These are phyloP conservation scores for Struthio camelus DNA, from an alignment of 2,113 vertebrate species.

Conservation along the genomic window DNA sequence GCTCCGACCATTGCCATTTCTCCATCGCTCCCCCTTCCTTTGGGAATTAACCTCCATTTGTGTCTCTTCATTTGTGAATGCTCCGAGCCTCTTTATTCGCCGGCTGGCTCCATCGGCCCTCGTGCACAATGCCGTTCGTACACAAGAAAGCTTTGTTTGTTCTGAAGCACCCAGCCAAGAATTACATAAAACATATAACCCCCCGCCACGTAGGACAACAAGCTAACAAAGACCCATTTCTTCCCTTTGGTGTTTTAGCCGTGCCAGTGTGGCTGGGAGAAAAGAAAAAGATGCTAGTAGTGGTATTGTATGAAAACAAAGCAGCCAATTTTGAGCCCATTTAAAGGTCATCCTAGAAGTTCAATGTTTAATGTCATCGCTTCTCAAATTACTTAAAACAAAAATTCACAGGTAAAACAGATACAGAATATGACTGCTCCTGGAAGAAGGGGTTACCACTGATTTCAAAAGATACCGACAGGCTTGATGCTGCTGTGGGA, in stretches of 20 bases:
- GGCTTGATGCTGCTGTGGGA: neutral
- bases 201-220: conserved; percentile 25
- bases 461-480: neutral
- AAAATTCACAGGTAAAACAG: neutral
- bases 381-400: neutral
- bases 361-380: neutral
- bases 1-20: neutral
- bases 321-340: neutral
- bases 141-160: conserved; percentile 66
- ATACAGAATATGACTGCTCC: neutral
- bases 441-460: neutral
- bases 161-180: conserved; percentile 50
- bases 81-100: neutral
- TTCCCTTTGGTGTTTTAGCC: conserved; percentile 26
- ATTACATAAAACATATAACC: conserved; percentile 62
- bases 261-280: neutral
- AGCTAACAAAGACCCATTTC: conserved; percentile 59
- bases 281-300: conserved; percentile 32
- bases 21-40: neutral
- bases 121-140: neutral
- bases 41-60: neutral
- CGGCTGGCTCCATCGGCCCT: neutral
- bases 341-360: neutral
- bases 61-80: neutral
- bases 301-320: neutral